Evolutionary conservation across 2,797 vertebrate species (phyloP).

Genomic region (Balearica regulorum): DNA sequence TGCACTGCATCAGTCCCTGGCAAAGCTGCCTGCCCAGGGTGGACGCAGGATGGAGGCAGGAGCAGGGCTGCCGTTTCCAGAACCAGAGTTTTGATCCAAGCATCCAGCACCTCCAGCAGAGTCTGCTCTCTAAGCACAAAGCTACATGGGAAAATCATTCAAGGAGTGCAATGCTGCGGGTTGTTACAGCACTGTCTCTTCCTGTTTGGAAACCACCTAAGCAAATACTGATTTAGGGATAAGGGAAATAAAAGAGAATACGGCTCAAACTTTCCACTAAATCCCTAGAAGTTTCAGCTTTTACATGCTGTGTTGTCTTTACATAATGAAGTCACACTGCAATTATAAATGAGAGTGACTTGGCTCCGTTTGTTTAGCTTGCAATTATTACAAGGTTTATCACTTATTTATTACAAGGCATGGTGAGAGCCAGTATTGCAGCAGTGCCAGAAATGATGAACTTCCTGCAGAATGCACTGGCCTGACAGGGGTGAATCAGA

Average conservation of each 20-base stretch:
- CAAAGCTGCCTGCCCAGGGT: background rate
- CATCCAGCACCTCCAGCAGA: background rate
- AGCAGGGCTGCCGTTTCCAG: background rate
- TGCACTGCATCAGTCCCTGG: background rate
- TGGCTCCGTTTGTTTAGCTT: constrained; percentile 30
- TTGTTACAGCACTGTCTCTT: background rate
- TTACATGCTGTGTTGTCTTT: constrained; percentile 5
- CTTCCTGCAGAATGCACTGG: constrained; percentile 54
- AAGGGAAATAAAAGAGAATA: background rate
- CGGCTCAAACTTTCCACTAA: constrained; percentile 18
- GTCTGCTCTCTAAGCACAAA: background rate
- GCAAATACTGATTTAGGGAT: background rate
- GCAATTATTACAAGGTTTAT: constrained; percentile 57
- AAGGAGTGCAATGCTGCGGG: background rate
- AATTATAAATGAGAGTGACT: constrained; percentile 57
- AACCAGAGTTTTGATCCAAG: background rate
- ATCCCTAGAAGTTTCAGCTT: constrained; percentile 40
- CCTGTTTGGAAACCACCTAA: background rate
- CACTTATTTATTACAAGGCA: constrained; percentile 41
- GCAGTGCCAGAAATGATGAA: constrained; percentile 48
- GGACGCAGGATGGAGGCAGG: background rate
- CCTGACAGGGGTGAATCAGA: constrained; percentile 38
- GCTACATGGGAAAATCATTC: fast-evolving
- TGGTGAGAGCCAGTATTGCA: constrained; percentile 23
- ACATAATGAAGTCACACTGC: constrained; percentile 53